These are phyloP conservation scores for Ptycholaimellus sp. DNA, from an alignment of 2,888 invertebrate species.

Conservation along the genomic window DNA sequence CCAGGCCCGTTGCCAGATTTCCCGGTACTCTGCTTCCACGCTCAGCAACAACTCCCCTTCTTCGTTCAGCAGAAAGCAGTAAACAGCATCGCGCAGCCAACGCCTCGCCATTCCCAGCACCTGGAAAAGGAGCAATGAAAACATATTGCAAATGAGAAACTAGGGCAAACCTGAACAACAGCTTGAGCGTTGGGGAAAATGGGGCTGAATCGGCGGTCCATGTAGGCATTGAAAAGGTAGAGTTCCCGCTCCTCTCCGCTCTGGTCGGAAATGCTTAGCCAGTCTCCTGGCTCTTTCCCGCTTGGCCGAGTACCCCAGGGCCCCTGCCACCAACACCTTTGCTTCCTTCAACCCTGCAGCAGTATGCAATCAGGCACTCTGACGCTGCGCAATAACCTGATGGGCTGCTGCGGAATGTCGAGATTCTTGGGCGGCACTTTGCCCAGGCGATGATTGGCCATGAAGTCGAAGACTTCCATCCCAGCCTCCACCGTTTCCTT, in stretches of 20 bases:
- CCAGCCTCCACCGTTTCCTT: not conserved
- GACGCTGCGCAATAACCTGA: not conserved
- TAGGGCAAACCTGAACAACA: slow-evolving; percentile 8
- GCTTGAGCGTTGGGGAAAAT: slow-evolving; percentile 11
- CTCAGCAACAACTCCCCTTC: not conserved
- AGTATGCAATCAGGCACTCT: not conserved
- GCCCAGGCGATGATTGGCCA: not conserved
- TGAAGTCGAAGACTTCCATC: slow-evolving; percentile 3
- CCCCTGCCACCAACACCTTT: not conserved
- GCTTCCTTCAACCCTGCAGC: not conserved
- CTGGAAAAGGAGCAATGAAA: slow-evolving; percentile 5
- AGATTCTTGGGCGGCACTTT: not conserved
- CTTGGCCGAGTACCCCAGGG: no score
- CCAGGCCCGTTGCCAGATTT: slow-evolving; percentile 25
- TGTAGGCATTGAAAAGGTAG: slow-evolving; percentile 17
- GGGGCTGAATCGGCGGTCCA: slow-evolving; percentile 14
- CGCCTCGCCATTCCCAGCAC: slow-evolving; percentile 11
- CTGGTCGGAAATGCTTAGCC: slow-evolving; percentile 8
- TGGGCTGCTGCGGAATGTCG: not conserved
- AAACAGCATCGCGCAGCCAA: slow-evolving; percentile 1
- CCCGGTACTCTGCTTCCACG: slow-evolving; percentile 7
- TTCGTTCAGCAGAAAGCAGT: not conserved
- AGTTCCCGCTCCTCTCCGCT: slow-evolving; percentile 4
- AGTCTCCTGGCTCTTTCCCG: slow-evolving; percentile 5
- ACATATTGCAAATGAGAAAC: not conserved